Evolutionary conservation across 2,113 vertebrate species (phyloP).

Genomic region (Neolamprologus modestus): DNA sequence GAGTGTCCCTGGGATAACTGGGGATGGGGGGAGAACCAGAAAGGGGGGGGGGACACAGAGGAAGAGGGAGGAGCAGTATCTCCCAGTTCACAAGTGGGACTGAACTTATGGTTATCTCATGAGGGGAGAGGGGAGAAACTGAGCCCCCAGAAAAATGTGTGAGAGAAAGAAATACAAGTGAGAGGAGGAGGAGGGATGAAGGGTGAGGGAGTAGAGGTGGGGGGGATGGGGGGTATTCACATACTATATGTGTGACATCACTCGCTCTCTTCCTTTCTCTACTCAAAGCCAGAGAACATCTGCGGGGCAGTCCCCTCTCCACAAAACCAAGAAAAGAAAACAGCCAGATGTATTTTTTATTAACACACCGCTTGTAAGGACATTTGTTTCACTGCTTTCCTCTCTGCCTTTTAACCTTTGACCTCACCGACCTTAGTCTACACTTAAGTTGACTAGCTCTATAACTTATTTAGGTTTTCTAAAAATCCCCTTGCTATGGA

Average conservation of each 20-base stretch:
- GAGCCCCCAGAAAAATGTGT: conserved; percentile 46
- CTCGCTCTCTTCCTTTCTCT: neutral
- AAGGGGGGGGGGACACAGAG: neutral
- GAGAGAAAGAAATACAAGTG: conserved; percentile 20
- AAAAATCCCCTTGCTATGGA: accelerated
- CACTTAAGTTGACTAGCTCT: neutral
- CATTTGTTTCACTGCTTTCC: neutral
- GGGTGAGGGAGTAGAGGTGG: neutral
- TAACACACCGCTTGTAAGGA: neutral
- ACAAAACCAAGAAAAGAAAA: neutral
- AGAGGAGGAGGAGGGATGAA: neutral
- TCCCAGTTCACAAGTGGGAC: neutral
- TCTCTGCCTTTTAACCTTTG: neutral
- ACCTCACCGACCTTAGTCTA: neutral
- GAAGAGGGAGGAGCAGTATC: conserved; percentile 24
- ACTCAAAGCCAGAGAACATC: conserved; percentile 54
- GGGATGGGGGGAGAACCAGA: neutral
- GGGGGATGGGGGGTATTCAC: conserved; percentile 26
- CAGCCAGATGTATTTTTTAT: neutral
- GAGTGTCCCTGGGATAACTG: conserved; percentile 5
- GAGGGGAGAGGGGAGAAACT: conserved; percentile 1
- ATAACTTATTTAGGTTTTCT: neutral
- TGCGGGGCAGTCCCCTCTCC: conserved; percentile 36
- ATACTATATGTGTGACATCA: conserved; percentile 73
- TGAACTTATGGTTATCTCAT: neutral